phyloP scores from a whole-genome alignment of 2,113 vertebrate species.

The Sigmodon hispidus region DNA sequence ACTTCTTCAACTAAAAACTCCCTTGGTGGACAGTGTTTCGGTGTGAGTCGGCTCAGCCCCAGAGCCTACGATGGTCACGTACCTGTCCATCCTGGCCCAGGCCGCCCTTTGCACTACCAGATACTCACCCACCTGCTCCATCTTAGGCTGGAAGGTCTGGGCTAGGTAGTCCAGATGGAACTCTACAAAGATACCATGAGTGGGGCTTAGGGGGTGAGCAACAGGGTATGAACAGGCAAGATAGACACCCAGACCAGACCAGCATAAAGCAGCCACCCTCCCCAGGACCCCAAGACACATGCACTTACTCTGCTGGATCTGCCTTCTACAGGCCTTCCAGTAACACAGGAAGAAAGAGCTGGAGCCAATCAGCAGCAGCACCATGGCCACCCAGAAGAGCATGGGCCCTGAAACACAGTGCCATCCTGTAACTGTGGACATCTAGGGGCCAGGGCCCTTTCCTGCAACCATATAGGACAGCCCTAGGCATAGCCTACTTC shows the following conservation, averaged over 20 bases:
- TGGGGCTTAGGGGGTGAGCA: not conserved
- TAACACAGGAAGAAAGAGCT: conserved; percentile 62
- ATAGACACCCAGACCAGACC: not conserved
- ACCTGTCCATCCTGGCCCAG: not conserved
- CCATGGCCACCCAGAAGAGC: conserved; percentile 40
- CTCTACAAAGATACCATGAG: conserved; percentile 62
- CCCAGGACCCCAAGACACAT: not conserved
- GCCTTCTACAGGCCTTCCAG: conserved; percentile 60
- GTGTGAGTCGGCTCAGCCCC: not conserved
- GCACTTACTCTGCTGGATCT: conserved; percentile 74
- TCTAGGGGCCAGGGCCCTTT: not conserved
- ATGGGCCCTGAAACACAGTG: conserved; percentile 63
- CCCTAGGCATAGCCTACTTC: not conserved
- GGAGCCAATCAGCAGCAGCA: not conserved
- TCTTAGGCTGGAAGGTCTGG: conserved; percentile 44
- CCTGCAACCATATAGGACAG: not conserved
- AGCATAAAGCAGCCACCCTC: not conserved
- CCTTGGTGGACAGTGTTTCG: not conserved
- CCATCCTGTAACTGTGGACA: accelerated
- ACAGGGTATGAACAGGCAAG: not conserved
- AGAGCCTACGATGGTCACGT: not conserved
- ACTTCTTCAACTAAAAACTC: conserved; percentile 60
- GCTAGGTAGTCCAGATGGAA: conserved; percentile 57
- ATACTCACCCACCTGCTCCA: conserved; percentile 61
- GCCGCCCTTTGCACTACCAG: not conserved